These are phyloP conservation scores for Eilema sororculum DNA, from an alignment of 2,888 invertebrate genomes.

Conservation along the genomic window DNA sequence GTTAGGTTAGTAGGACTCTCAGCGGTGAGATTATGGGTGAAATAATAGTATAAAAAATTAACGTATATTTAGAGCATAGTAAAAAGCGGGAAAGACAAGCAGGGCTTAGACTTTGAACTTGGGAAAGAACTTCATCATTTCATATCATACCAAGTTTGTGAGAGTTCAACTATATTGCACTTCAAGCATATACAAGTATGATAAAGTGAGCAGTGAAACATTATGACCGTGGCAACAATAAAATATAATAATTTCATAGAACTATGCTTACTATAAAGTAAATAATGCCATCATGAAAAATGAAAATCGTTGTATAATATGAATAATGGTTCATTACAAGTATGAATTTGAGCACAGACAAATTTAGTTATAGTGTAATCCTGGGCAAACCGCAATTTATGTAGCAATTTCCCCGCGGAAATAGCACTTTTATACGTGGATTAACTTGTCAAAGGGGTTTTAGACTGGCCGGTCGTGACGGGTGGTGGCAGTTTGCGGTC, in stretches of 20 bases:
- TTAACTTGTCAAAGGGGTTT: slow-evolving; percentile 49
- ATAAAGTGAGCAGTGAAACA: background rate
- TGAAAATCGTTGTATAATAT: background rate
- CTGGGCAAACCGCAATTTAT: slow-evolving; percentile 31
- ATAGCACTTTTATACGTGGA: slow-evolving; percentile 40
- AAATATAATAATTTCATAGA: background rate
- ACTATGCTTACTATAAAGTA: background rate
- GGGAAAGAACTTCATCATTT: background rate
- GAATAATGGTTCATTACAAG: background rate
- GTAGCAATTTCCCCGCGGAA: slow-evolving; percentile 18
- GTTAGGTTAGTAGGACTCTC: no score
- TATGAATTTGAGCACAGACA: background rate
- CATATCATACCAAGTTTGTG: background rate
- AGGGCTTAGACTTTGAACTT: no score
- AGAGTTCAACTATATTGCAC: background rate
- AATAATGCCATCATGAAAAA: background rate
- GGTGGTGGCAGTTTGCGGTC: slow-evolving; percentile 45
- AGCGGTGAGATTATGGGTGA: no score
- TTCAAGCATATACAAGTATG: background rate
- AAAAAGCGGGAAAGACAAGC: no score
- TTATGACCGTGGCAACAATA: background rate
- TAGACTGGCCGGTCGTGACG: slow-evolving; percentile 28
- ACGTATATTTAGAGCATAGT: no score
- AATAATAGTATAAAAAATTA: no score
- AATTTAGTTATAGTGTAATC: slow-evolving; percentile 21